Evolutionary conservation across 2,888 invertebrate genomes (phyloP).

Genomic region (Dioctria linearis): DNA sequence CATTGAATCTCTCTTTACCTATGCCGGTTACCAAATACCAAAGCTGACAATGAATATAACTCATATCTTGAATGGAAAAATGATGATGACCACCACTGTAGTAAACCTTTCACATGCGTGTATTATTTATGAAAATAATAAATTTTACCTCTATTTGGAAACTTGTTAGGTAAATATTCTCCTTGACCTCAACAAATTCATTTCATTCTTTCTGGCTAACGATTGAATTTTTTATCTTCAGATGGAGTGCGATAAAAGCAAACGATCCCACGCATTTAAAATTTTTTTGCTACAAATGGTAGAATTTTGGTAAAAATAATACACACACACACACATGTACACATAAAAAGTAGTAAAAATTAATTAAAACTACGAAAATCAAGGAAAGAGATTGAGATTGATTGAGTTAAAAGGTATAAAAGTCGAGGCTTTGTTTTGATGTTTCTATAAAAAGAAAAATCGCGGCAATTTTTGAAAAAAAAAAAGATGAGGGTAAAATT

Average conservation of each 20-base stretch:
- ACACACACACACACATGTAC: no score
- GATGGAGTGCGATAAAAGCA: background rate
- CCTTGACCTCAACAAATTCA: background rate
- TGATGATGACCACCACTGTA: background rate
- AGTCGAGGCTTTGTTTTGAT: no score
- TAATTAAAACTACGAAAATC: background rate
- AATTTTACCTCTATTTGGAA: background rate
- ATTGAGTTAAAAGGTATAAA: no score
- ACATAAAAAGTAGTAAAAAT: background rate
- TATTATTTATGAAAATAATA: background rate
- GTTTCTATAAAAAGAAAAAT: no score
- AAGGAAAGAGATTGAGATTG: background rate
- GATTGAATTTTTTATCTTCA: background rate
- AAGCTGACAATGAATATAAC: background rate
- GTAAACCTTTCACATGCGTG: background rate
- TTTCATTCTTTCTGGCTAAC: background rate
- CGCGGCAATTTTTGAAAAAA: no score
- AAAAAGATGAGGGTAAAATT: no score
- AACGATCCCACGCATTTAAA: background rate
- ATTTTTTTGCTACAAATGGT: background rate
- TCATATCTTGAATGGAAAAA: background rate
- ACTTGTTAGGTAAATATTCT: background rate
- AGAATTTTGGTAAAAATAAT: no score
- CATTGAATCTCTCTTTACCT: no score
- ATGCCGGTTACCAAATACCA: background rate